These are phyloP conservation scores for Girardinichthys multiradiatus DNA, from an alignment of 2,113 vertebrate species.

Conservation along the genomic window DNA sequence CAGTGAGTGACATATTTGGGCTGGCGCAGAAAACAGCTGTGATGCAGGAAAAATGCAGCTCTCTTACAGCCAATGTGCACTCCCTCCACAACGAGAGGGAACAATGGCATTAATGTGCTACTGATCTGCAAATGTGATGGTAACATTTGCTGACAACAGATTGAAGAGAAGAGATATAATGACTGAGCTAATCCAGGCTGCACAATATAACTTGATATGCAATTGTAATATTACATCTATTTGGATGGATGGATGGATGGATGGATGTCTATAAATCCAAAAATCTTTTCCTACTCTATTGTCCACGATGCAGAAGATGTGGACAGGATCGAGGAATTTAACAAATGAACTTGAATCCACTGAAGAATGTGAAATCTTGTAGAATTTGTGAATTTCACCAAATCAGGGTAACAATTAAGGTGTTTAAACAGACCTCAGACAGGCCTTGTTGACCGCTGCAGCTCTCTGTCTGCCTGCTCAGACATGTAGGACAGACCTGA, in stretches of 20 bases:
- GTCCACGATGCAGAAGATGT: no score
- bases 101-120: slow-evolving; percentile 29
- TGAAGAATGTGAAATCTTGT: no score
- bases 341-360: no score
- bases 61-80: slow-evolving; percentile 52
- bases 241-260: no score
- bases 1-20: slow-evolving; percentile 67
- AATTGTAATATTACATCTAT: background rate
- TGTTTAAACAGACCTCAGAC: no score
- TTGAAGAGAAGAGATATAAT: slow-evolving; percentile 9
- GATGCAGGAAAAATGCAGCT: slow-evolving; percentile 35
- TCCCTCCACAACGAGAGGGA: slow-evolving; percentile 13
- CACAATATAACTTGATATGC: no score
- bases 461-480: background rate
- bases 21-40: slow-evolving; percentile 31
- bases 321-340: no score
- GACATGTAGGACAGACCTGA: background rate
- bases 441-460: background rate
- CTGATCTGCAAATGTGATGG: slow-evolving; percentile 49
- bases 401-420: no score
- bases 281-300: no score
- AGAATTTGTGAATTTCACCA: no score
- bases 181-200: slow-evolving; percentile 8
- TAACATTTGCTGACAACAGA: slow-evolving; percentile 45
- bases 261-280: no score